phyloP scores from a whole-genome alignment of 2,797 vertebrate species.

The Tangara arthus region DNA sequence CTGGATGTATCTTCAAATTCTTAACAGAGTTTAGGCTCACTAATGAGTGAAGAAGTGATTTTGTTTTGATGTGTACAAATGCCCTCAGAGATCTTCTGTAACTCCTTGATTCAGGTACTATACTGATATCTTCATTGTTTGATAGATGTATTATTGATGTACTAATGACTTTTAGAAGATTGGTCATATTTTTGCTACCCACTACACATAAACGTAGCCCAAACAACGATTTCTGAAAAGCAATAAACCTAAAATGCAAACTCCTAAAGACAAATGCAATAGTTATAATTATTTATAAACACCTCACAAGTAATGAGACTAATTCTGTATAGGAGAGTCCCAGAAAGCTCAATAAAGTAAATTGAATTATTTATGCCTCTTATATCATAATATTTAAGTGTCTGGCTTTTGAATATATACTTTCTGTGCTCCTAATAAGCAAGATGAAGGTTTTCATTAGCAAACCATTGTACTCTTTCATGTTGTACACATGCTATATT shows the following conservation, averaged over 20 bases:
- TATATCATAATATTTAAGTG: neutral
- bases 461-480: neutral
- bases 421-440: neutral
- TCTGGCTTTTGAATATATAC: neutral
- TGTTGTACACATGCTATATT: neutral
- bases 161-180: neutral
- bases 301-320: neutral
- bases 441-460: neutral
- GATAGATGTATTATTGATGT: neutral
- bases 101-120: neutral
- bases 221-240: neutral
- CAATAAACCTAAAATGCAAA: neutral
- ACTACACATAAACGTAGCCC: neutral
- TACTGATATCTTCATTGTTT: neutral
- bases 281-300: neutral
- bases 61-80: neutral
- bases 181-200: neutral
- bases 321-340: neutral
- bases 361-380: neutral
- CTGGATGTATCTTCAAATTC: neutral
- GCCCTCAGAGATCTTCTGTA: neutral
- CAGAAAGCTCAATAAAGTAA: neutral
- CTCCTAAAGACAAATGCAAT: neutral
- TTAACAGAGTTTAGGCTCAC: neutral
- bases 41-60: neutral